These are phyloP conservation scores for Metopia argyrocephala DNA, from an alignment of 2,888 invertebrate species.

Conservation along the genomic window DNA sequence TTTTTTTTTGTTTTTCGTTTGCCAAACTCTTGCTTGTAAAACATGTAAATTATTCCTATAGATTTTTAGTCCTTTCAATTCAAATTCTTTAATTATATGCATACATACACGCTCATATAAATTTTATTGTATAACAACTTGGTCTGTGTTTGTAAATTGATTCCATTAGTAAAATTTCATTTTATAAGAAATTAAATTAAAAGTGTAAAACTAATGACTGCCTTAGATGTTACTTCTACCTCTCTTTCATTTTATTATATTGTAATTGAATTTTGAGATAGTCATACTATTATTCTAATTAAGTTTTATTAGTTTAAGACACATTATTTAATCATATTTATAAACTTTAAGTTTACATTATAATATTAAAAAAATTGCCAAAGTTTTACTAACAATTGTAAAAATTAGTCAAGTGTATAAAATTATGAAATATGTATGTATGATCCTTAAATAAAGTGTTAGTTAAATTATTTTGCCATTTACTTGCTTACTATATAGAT, in stretches of 20 bases:
- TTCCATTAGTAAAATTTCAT: slow-evolving; percentile 35
- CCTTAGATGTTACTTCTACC: slow-evolving; percentile 64
- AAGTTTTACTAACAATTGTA: slow-evolving; percentile 52
- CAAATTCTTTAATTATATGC: not conserved
- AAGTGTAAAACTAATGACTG: slow-evolving; percentile 54
- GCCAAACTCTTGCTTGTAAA: slow-evolving; percentile 56
- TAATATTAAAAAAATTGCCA: slow-evolving; percentile 46
- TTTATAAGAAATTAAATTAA: slow-evolving; percentile 10
- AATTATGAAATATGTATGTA: slow-evolving; percentile 4
- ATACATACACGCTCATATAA: not conserved
- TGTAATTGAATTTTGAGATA: slow-evolving; percentile 35
- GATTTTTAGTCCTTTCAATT: slow-evolving; percentile 22
- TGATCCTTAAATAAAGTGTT: slow-evolving; percentile 3
- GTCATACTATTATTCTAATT: slow-evolving; percentile 34
- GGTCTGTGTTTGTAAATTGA: slow-evolving; percentile 37
- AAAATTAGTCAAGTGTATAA: slow-evolving; percentile 8
- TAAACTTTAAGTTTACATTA: not conserved
- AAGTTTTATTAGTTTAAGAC: slow-evolving; percentile 14
- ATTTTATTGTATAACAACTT: slow-evolving; percentile 22
- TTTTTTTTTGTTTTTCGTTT: slow-evolving; percentile 30
- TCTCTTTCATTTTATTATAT: slow-evolving; percentile 54
- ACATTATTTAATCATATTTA: slow-evolving; percentile 5
- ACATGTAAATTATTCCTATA: slow-evolving; percentile 54
- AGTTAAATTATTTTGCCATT: slow-evolving; percentile 43
- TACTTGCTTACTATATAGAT: slow-evolving; percentile 28